phyloP scores from a whole-genome alignment of 2,113 vertebrate species.

The Zosterops lateralis region DNA sequence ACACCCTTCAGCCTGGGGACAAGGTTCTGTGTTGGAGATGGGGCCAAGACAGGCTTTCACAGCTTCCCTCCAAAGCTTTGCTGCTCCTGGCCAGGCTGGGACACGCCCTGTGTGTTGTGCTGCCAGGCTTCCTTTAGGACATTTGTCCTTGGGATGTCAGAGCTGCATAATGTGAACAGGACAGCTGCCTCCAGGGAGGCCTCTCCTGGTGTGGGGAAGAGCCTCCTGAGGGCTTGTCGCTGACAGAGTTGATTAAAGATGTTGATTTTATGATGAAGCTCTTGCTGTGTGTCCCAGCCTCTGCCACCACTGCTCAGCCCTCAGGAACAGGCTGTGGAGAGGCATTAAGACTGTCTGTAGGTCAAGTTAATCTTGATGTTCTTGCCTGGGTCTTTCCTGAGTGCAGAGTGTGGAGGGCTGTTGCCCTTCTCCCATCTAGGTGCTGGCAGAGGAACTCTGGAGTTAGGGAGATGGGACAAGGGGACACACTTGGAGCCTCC shows the following conservation, averaged over 20 bases:
- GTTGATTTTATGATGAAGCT: conserved; percentile 22
- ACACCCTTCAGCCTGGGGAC: neutral
- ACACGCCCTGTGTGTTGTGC: neutral
- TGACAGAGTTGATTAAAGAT: conserved; percentile 39
- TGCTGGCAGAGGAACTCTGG: neutral
- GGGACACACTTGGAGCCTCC: neutral
- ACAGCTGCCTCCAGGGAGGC: conserved; percentile 2
- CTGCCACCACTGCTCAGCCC: neutral
- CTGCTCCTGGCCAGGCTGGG: neutral
- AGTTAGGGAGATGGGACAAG: neutral
- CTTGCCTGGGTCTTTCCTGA: neutral
- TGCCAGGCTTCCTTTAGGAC: neutral
- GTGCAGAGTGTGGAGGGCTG: neutral
- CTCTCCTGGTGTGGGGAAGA: neutral
- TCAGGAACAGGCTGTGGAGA: neutral
- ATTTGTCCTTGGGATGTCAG: conserved; percentile 29
- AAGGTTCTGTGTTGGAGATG: neutral
- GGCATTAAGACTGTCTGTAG: neutral
- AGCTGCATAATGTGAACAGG: neutral
- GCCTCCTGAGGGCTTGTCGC: neutral
- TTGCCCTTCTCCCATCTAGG: neutral
- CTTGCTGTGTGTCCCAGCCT: neutral
- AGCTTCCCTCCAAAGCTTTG: neutral
- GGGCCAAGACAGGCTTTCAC: neutral
- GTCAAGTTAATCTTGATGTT: neutral